Base-by-base conservation (phyloP, 2,113 vertebrate genomes). In the Sakesphorus luctuosus region DNA sequence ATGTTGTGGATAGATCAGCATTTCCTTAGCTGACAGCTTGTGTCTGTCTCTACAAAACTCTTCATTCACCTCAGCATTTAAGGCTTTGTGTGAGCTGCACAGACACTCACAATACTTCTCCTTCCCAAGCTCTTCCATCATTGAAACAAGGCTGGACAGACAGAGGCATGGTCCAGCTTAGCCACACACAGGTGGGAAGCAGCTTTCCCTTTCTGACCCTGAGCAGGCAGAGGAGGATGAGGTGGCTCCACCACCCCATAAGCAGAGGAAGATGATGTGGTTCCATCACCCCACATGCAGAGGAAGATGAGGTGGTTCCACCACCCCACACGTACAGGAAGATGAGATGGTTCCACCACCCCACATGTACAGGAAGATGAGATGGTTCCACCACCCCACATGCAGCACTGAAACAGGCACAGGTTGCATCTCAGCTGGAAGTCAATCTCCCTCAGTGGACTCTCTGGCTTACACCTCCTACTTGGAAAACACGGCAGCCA, bases 401-500 rank as follows among this genome's bases (percentile, higher is more conserved):
- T 0, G 23, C 33, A 78, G 52, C 68, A 52, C 66, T 36, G 33
- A 47, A 74, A 43, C 21, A 47, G 49, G 58, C 50, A 3, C 21
- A 23, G 56, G 66, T 31, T 43, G 38, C 65, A 56, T 5, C 58
- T 35, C 78, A 38, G 49, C 74, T 52, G 78, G 52, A 94, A 71
- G 66, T 84, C 3, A 1, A 49, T 35, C 77, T 77, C 63, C 46
- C 18, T 9, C 84, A 23, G 53, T 1, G 33, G 43, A 46, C 89
- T 93, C 87, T 90, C 87, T 90, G 89, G 63, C 83, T 92, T 56
- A 89, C 80, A 35, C 68, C 69, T 78, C 74, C 90, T 11, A 75
- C 87, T 61, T 59, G 87, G 92, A 89, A 77, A 91, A 72, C 72
- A 46, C 33, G 26, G 77, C 87, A 89, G 93, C 81, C 93, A 78